Base-by-base conservation (phyloP, 30 jellyfish, hydroid and myxozoan species). In the Morbakka virulenta region DNA sequence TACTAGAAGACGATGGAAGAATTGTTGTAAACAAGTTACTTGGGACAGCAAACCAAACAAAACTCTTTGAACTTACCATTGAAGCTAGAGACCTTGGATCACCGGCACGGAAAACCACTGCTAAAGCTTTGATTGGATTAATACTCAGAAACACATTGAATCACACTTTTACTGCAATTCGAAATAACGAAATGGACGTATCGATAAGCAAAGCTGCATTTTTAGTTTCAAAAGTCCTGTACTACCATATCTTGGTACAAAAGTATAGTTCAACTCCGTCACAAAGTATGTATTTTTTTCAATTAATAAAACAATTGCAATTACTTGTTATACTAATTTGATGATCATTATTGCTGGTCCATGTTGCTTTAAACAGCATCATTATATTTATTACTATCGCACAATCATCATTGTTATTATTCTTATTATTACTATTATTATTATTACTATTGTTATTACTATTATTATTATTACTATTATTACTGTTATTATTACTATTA, bases 121-220 rank as follows among this genome's bases (percentile, higher is more conserved):
- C 30, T 41, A 12, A 64, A 9, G 97, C 81, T 48, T 53, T 74
- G 49, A 41, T 89, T 24, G 79, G 30, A 20, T 62, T 87, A 12
- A 72, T 83, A 14, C n/a, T n/a, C n/a, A 87, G 52, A 4, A 81
- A 4, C 23, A 29, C 66, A 3, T 80, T 90, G 29, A 22, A 14
- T 13, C 51, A 75, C 74, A 80, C 79, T 35, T 64, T 93, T 52
- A 35, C 77, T 4, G 29, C 83, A 28, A 95, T 86, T 17, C 41
- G 48, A 23, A 87, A 89, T 13, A 57, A 57, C 1, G 75, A 93
- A 11, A 80, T 93, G 94, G 50, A 41, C 9, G 89, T 86, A n/a
- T 52, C 41, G 13, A 63, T 93, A 35, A 53, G 87, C 28, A 65
- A 87, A 36, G 83, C 62, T 1, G 88, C 94, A 0, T 85, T 93